These are phyloP conservation scores for Papilio gigon DNA, from an alignment of 2,888 invertebrate species.

Conservation along the genomic window DNA sequence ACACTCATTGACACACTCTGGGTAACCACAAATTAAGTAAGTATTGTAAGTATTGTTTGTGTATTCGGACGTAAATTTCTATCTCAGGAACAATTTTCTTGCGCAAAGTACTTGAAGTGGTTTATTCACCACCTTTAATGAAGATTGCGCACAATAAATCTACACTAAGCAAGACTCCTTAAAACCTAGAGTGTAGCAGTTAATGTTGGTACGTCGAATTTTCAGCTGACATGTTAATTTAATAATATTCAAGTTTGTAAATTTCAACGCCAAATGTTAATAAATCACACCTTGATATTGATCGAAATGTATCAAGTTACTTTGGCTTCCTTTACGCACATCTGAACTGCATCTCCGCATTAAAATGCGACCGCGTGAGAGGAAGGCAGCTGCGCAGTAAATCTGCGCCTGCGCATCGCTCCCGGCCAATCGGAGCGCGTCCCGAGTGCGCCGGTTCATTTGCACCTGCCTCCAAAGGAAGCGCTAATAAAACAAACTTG, in stretches of 20 bases:
- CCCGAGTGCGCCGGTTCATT: slow-evolving; percentile 53
- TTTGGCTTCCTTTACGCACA: slow-evolving; percentile 32
- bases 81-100: no score
- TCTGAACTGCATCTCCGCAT: slow-evolving; percentile 36
- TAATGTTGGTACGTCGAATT: no score
- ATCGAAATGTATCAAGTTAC: slow-evolving; percentile 30
- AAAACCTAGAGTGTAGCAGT: no score
- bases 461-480: slow-evolving; percentile 76
- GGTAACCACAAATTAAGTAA: not conserved
- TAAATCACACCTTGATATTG: slow-evolving; percentile 12
- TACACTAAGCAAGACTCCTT: no score
- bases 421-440: slow-evolving; percentile 49
- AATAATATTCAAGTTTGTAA: no score
- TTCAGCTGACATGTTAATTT: no score
- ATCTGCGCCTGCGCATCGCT: slow-evolving; percentile 68
- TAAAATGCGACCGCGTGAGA: slow-evolving; percentile 44
- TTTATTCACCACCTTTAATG: no score
- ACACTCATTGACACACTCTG: not conserved
- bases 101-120: no score
- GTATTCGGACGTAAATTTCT: no score
- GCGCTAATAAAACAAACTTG: slow-evolving; percentile 49
- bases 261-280: slow-evolving; percentile 4
- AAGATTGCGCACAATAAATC: no score
- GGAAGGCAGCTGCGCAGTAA: slow-evolving; percentile 69
- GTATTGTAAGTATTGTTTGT: not conserved